Conservation (phyloP, 2,888 invertebrate species). For the Syrista parreyssii region DNA sequence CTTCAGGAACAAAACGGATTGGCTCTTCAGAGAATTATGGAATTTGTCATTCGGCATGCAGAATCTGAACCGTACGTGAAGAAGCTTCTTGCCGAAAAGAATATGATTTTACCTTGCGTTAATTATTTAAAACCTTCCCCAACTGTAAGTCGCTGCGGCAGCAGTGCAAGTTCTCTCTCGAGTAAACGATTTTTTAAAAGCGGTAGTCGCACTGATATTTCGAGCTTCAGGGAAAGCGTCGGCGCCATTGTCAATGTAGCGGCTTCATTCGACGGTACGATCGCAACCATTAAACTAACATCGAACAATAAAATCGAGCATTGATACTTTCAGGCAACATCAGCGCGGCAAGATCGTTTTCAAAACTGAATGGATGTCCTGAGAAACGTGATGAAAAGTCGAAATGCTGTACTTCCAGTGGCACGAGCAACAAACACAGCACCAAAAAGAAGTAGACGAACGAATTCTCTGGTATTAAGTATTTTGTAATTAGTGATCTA, state of each 20-base stretch:
- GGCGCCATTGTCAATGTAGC: slow-evolving; percentile 45
- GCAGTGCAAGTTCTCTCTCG: slow-evolving; percentile 31
- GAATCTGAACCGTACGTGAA: slow-evolving; percentile 64
- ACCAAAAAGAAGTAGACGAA: no score
- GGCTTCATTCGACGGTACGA: slow-evolving; percentile 27
- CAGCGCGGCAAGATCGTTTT: no score
- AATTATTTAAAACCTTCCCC: slow-evolving; percentile 39
- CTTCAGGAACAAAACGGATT: slow-evolving; percentile 71
- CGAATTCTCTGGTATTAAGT: no score
- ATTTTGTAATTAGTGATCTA: no score
- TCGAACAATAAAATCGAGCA: no score
- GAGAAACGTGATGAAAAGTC: no score
- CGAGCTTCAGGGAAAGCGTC: slow-evolving; percentile 44
- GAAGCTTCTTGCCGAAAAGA: slow-evolving; percentile 57
- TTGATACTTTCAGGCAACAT: no score
- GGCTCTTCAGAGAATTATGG: slow-evolving; percentile 70
- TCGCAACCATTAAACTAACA: no score
- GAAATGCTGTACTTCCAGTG: no score
- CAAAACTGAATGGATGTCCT: no score
- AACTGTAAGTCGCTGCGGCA: slow-evolving; percentile 40
- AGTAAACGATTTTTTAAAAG: slow-evolving; percentile 22
- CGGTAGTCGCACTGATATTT: slow-evolving; percentile 28
- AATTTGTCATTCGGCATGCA: slow-evolving; percentile 65
- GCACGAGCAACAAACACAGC: no score
- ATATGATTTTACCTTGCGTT: slow-evolving; percentile 54